Evolutionary conservation across 2,888 invertebrate genomes (phyloP).

Genomic region (Drosophila paracracens): DNA sequence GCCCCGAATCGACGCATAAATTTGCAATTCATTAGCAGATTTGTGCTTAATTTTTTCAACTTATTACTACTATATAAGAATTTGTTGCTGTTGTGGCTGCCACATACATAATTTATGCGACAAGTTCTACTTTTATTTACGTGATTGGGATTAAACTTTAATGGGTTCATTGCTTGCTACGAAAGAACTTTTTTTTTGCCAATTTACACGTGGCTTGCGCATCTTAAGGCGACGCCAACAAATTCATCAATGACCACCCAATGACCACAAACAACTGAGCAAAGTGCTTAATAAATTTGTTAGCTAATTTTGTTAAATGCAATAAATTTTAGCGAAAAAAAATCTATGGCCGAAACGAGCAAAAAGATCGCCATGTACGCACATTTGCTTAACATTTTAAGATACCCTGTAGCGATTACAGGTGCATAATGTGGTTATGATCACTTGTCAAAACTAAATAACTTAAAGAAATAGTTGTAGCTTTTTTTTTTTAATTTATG

Average conservation of each 20-base stretch:
- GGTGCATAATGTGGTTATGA: not conserved
- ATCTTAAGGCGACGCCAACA: conserved; percentile 17
- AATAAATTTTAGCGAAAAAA: conserved; percentile 79
- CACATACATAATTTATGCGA: conserved; percentile 76
- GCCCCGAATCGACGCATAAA: conserved; percentile 68
- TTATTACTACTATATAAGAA: conserved; percentile 44
- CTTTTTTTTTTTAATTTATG: not conserved
- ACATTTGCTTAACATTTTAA: conserved; percentile 57
- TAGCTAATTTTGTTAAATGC: conserved; percentile 81
- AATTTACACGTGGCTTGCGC: conserved; percentile 70
- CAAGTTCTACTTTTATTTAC: conserved; percentile 77
- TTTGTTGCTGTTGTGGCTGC: conserved; percentile 39
- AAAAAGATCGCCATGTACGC: conserved; percentile 57
- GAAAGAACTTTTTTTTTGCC: conserved; percentile 30
- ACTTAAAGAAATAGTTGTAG: not conserved
- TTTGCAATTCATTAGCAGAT: conserved; percentile 75
- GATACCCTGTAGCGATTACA: conserved; percentile 36
- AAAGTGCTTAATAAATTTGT: conserved; percentile 81
- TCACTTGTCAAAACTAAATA: not conserved
- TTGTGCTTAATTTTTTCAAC: conserved; percentile 67
- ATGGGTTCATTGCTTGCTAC: conserved; percentile 78
- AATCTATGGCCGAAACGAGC: conserved; percentile 29
- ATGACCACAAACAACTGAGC: conserved; percentile 29
- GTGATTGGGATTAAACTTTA: conserved; percentile 77
- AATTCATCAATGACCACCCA: conserved; percentile 71